These are phyloP conservation scores for Falco novaeseelandiae DNA, from an alignment of 2,797 vertebrate species.

Conservation along the genomic window DNA sequence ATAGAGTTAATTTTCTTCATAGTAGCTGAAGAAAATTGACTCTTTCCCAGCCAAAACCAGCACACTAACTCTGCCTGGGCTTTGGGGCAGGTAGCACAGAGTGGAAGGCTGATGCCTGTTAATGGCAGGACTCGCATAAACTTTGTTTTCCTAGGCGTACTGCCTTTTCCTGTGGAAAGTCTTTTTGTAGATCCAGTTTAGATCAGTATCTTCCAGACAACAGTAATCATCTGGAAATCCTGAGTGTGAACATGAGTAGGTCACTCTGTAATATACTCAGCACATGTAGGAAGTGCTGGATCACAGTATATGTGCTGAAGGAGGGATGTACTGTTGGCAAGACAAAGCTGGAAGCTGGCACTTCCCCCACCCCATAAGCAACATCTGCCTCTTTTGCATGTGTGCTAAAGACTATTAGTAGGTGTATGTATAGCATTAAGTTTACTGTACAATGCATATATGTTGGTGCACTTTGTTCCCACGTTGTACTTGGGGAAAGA, in stretches of 20 bases:
- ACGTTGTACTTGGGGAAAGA: background rate
- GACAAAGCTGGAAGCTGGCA: background rate
- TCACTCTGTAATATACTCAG: background rate
- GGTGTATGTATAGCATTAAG: too few species aligned
- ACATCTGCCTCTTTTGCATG: background rate
- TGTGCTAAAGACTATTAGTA: background rate
- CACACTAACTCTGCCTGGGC: background rate
- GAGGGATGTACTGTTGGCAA: background rate
- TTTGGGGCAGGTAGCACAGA: background rate
- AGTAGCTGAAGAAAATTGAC: background rate
- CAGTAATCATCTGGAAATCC: background rate
- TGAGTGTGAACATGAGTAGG: background rate
- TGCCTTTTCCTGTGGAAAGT: background rate
- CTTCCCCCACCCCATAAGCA: background rate
- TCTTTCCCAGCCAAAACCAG: background rate
- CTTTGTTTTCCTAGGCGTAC: accelerated
- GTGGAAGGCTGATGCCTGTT: background rate
- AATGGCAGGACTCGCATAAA: background rate
- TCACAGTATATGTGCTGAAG: background rate
- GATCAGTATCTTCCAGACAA: background rate
- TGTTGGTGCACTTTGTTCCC: background rate
- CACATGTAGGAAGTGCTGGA: background rate
- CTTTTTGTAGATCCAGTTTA: background rate
- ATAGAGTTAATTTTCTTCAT: background rate
- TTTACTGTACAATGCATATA: too few species aligned